phyloP scores from a whole-genome alignment of 2,888 invertebrate genomes.

The Eurytoma adleriae region DNA sequence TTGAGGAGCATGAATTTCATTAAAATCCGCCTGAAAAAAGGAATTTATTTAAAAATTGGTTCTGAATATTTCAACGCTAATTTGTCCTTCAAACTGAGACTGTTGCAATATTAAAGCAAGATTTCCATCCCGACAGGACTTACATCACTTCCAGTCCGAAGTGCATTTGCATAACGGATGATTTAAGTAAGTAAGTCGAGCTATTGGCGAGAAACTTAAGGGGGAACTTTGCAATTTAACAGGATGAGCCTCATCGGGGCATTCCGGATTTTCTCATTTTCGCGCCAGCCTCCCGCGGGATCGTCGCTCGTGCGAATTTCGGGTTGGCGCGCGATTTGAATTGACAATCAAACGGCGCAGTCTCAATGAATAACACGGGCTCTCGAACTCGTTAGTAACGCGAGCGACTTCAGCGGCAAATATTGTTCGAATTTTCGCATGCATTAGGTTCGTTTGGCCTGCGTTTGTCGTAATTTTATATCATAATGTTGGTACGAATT shows the following conservation, averaged over 20 bases:
- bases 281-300: neutral
- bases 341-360: slow-evolving; percentile 30
- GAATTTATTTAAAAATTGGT: no score
- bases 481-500: no score
- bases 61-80: no score
- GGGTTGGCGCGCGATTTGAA: slow-evolving; percentile 24
- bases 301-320: slow-evolving; percentile 9
- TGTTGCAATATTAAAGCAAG: no score
- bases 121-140: no score
- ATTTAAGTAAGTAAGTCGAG: neutral
- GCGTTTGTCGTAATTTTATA: no score
- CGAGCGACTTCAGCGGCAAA: neutral
- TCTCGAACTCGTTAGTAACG: neutral
- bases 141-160: no score
- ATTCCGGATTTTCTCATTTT: slow-evolving; percentile 10
- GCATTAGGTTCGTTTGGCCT: neutral
- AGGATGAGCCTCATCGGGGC: neutral
- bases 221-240: slow-evolving; percentile 5
- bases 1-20: no score
- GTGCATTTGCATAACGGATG: no score
- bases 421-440: neutral
- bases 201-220: slow-evolving; percentile 6
- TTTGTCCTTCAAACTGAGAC: no score
- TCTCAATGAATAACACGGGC: neutral
- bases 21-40: no score